Conservation (phyloP, 2,888 invertebrate genomes). For the Anthophora plumipes region DNA sequence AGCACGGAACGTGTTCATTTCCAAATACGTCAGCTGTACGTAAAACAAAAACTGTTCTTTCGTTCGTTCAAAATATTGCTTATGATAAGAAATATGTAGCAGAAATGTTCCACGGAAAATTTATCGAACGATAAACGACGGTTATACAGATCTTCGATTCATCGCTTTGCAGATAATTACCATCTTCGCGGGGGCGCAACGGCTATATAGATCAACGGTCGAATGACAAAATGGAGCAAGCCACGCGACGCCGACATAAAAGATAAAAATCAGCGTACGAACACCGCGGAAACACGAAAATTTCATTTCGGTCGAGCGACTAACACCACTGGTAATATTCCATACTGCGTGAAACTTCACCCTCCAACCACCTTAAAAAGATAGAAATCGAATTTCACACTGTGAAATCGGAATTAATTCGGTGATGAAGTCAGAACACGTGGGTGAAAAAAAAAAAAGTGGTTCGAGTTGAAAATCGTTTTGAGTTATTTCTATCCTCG, state of each 20-base stretch:
- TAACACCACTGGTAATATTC: slow-evolving; percentile 1
- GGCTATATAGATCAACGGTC: neutral
- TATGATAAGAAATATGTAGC: neutral
- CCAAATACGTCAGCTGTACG: too few species aligned
- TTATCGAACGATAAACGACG: neutral
- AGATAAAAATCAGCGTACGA: slow-evolving; percentile 15
- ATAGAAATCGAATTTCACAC: slow-evolving; percentile 12
- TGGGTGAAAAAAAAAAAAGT: neutral
- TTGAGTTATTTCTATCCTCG: too few species aligned
- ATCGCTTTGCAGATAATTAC: neutral
- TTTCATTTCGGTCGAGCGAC: slow-evolving; percentile 7
- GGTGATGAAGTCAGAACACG: slow-evolving; percentile 9
- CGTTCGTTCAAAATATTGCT: too few species aligned
- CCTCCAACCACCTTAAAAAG: slow-evolving; percentile 8
- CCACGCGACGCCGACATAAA: slow-evolving; percentile 2
- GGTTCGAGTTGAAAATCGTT: neutral
- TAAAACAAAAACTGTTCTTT: neutral
- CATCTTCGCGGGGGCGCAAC: neutral
- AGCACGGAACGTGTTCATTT: too few species aligned
- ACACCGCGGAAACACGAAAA: slow-evolving; percentile 16
- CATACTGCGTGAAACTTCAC: neutral
- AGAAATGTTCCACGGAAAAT: neutral
- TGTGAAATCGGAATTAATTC: neutral
- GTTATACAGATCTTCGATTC: neutral
- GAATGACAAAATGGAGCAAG: slow-evolving; percentile 5